Evolutionary conservation across 2,888 invertebrate genomes (phyloP), one percentile per base, ranked within the genome.

Genomic region (Beris chalybata): DNA sequence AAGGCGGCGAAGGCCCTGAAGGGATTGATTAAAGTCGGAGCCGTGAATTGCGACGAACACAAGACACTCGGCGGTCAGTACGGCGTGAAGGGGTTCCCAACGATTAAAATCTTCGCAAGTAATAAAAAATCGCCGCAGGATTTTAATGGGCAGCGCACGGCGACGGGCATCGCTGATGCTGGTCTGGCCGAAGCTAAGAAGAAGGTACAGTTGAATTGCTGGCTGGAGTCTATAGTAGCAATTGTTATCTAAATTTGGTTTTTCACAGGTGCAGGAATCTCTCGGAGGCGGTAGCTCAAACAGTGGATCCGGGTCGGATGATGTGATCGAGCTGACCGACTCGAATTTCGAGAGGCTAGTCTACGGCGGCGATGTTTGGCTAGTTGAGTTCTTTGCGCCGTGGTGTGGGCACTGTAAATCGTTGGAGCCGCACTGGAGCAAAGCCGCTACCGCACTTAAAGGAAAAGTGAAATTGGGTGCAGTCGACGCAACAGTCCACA

Each of bases 361-460:
- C 11, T 59, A 32, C 48, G 48, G 31, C n/a, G 95, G 95, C 55
- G 98, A 98, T 76, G 86, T 96, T 80, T 98, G 97, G 97, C 82
- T 99, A 72, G 95, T 99, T 2, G 98, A 98, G 82, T 98, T 99
- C 85, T 98, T 89, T 81, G 98, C 98, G 5, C 94, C 94, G 0
- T 96, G 96, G 92, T 97, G 96, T 79, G 95, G 96, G 4, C 96
- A 97, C 81, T 97, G 97, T 83, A 97, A 98, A 83, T 95, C 91
- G 78, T 83, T 99, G 64, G 97, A 92, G 64, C 98, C 98, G 0
- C 93, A 97, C 71, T 99, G 97, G 97, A 92, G 92, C 12, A 88
- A 91, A 76, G 99, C 99, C 2, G 98, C 99, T 15, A 84, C 89
- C 4, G 91, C 97, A 78, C 86, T 99, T 22, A 97, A 95, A 83